Base-by-base conservation (phyloP, 2,888 invertebrate species). In the Anorthoa munda region DNA sequence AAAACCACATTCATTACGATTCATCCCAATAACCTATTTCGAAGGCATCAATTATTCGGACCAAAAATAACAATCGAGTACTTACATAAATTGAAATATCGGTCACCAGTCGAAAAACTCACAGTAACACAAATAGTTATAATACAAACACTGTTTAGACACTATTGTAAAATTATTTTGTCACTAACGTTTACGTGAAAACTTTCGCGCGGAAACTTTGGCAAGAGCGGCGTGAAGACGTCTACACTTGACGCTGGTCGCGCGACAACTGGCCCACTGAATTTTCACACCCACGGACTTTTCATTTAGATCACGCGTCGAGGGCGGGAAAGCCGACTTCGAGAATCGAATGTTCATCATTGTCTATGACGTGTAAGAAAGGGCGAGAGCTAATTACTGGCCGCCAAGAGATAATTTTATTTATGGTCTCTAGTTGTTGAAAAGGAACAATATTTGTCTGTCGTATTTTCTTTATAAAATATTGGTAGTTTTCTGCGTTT, bases 181-280 rank as follows among this genome's bases (percentile, higher is more conserved):
- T 90, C 87, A 79, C 84, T 69, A 65, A 31, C 64, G 56, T 85
- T 85, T 87, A 87, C 86, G 86, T 65, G 71, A 75, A 79, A 84
- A 92, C 90, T 93, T 92, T 92, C 89, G 90, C 93, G 93, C 93
- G 93, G 87, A 92, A 94, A 94, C 90, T 94, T 93, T 85, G 72
- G 56, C 59, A 64, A 72, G 75, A 75, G 74, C 79, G 86, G 75
- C 89, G 83, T 70, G 71, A 45, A 72, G 50, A 90, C 93, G 85
- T 87, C 88, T 71, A 66, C 51, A 77, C 90, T 82, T 83, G 75
- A 90, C 93, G 94, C 94, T 79, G 74, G 86, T 83, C 88, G 90
- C 92, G 94, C 93, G 91, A 79, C 86, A 87, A 94, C 87, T 82
- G 86, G 77, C 66, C 68, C 66, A 88, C 88, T 89, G 90, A 91